These are phyloP conservation scores for Psilanteris sp. DNA, from an alignment of 1,140 invertebrate genomes.

Conservation along the genomic window DNA sequence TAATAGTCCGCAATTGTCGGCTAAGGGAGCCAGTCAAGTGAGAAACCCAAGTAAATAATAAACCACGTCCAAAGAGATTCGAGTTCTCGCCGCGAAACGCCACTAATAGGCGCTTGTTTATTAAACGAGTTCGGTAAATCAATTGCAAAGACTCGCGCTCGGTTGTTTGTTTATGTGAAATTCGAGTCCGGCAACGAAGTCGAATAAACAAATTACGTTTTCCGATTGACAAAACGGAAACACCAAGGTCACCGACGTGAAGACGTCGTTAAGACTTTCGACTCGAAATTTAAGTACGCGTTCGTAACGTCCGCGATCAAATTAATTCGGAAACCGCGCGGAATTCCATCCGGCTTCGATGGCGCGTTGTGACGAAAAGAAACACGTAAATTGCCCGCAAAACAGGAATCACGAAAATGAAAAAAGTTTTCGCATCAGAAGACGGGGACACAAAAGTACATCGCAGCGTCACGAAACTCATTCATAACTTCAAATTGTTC, in stretches of 20 bases:
- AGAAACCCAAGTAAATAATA: conserved; percentile 72
- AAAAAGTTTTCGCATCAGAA: conserved; percentile 40
- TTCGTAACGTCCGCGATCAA: too few species aligned
- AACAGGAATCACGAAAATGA: conserved; percentile 22
- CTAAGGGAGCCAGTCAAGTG: conserved; percentile 61
- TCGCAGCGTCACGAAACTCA: neutral
- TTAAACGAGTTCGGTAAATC: conserved; percentile 16
- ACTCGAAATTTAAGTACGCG: too few species aligned
- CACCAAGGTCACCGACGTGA: too few species aligned
- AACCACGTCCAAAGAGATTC: conserved; percentile 29
- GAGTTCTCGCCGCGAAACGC: conserved; percentile 1
- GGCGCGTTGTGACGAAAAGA: too few species aligned
- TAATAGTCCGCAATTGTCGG: conserved; percentile 72
- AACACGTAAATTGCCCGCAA: neutral
- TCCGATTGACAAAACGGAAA: too few species aligned
- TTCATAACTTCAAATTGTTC: conserved; percentile 9
- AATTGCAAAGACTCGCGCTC: neutral
- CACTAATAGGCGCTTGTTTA: conserved; percentile 25
- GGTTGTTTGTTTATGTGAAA: too few species aligned
- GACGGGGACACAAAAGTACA: neutral
- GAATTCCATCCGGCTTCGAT: too few species aligned
- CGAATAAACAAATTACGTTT: too few species aligned
- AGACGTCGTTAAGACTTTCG: too few species aligned
- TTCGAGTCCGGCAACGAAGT: too few species aligned
- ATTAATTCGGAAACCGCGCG: too few species aligned